A percentile compares a stretch with the other conserved stretches of the same genome.
Conservation (phyloP, 1,140 invertebrate genomes). For the Cyrtorhinus lividipennis region DNA sequence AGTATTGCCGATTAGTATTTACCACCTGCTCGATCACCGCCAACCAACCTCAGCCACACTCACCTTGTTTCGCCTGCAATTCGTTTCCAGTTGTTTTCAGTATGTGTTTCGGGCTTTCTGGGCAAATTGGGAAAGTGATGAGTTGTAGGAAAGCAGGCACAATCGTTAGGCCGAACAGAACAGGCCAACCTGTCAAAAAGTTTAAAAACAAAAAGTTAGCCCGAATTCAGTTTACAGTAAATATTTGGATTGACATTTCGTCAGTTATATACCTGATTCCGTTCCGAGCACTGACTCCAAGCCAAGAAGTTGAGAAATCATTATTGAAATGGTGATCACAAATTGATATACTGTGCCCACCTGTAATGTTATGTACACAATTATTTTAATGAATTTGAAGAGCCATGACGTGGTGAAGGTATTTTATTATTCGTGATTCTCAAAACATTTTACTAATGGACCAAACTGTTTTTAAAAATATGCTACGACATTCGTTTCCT, state of each 20-base stretch:
- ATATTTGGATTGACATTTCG: not conserved
- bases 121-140: conserved; percentile 63
- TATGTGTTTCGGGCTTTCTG: conserved; percentile 78
- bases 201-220: too few relatives aligned
- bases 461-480: too few relatives aligned
- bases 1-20: too few relatives aligned
- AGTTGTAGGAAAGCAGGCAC: conserved; percentile 64
- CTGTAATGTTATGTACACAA: too few relatives aligned
- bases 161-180: conserved; percentile 53
- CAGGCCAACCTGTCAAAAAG: conserved; percentile 42
- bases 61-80: conserved; percentile 57
- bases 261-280: conserved; percentile 18
- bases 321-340: conserved; percentile 75
- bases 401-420: conserved; percentile 8
- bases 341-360: conserved; percentile 77
- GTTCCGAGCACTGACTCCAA: conserved; percentile 55
- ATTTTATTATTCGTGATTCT: too few relatives aligned
- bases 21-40: too few relatives aligned
- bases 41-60: too few relatives aligned
- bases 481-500: too few relatives aligned
- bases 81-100: conserved; percentile 58
- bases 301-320: conserved; percentile 67
- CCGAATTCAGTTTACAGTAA: not conserved
- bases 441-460: too few relatives aligned
- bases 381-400: too few relatives aligned